Percentiles rank a stretch among this genome's conserved stretches.
phyloP scores from a whole-genome alignment of 2,888 invertebrate genomes.

The Escarpia spicata region DNA sequence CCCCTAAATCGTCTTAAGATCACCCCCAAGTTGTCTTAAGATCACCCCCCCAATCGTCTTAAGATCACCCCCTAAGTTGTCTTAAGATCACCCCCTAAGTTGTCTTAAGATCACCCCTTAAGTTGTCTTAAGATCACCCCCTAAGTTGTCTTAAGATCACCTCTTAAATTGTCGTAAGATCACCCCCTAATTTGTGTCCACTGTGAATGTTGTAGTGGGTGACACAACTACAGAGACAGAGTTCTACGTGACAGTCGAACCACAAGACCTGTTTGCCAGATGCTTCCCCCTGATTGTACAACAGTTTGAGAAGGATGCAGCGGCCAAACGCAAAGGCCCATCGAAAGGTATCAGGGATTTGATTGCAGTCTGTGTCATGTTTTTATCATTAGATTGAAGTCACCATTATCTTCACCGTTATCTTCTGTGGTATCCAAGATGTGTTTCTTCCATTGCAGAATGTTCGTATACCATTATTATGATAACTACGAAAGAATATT shows the following conservation, averaged over 20 bases:
- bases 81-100: no score
- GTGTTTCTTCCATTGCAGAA: not conserved
- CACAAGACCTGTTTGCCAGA: not conserved
- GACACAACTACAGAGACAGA: not conserved
- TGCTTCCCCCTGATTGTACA: conserved; percentile 2
- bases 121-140: not conserved
- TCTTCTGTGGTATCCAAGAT: not conserved
- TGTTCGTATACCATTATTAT: not conserved
- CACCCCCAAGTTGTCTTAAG: no score
- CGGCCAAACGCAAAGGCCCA: not conserved
- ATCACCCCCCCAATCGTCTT: no score
- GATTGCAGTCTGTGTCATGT: not conserved
- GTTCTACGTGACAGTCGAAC: not conserved
- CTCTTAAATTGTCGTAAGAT: not conserved
- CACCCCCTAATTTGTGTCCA: not conserved
- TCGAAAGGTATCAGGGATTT: not conserved
- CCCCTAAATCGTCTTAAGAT: no score
- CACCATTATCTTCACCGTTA: not conserved
- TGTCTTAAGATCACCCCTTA: not conserved
- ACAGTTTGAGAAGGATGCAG: not conserved
- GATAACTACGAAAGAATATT: no score
- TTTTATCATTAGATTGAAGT: not conserved
- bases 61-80: no score
- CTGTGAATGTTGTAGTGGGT: not conserved
- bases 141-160: not conserved